Evolutionary conservation across 2,888 invertebrate species (phyloP).

Genomic region (Rhorus exstirpatorius): DNA sequence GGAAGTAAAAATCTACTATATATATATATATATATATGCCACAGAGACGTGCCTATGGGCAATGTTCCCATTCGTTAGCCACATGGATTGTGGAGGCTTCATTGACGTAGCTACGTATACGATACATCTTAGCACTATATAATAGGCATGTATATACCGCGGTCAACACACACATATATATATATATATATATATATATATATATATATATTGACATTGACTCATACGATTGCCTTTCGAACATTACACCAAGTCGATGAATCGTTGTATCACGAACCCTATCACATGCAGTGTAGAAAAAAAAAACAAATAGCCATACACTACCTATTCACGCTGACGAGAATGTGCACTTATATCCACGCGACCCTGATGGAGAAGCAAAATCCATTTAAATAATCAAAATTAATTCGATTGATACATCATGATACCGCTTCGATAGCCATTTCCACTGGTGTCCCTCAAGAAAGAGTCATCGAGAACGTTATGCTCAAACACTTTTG

Average conservation of each 20-base stretch:
- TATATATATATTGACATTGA: neutral
- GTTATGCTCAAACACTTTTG: too few relatives aligned
- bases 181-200: neutral
- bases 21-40: too few relatives aligned
- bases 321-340: neutral
- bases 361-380: neutral
- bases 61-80: slow-evolving; percentile 27
- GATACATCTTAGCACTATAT: neutral
- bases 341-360: neutral
- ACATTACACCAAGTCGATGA: slow-evolving; percentile 5
- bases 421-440: too few relatives aligned
- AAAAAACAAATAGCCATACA: too few relatives aligned
- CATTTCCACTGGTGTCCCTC: too few relatives aligned
- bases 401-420: too few relatives aligned
- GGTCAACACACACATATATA: too few relatives aligned
- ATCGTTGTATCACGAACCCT: neutral
- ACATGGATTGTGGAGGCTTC: slow-evolving; percentile 6
- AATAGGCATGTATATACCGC: too few relatives aligned
- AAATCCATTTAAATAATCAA: neutral
- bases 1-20: slow-evolving; percentile 36
- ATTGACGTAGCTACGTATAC: neutral
- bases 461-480: too few relatives aligned
- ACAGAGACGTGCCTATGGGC: slow-evolving; percentile 10
- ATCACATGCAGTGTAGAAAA: neutral
- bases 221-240: neutral